Base-by-base conservation (phyloP, 2,888 invertebrate genomes). In the Drosophila vallismaia region DNA sequence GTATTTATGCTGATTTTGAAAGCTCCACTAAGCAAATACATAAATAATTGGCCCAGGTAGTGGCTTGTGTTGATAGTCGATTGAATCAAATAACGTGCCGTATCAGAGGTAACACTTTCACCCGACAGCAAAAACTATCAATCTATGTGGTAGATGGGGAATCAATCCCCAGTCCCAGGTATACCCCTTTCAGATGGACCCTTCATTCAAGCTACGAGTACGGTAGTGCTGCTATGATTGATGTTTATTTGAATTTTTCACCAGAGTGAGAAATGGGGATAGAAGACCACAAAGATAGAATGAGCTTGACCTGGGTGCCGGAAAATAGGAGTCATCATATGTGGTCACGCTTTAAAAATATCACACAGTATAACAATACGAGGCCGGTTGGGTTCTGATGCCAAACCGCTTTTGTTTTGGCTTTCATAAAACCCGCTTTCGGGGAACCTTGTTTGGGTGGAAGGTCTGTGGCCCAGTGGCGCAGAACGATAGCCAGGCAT, bases 321-420 rank as follows among this genome's bases (percentile, higher is more conserved):
- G 62, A 36, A 36, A 36, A 36, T 36, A 12, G 36, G 36, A 36
- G 36, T 36, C 36, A 36, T 36, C 36, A 36, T 60, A 75, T 83
- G 83, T 74, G 75, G 71, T 88, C 88, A 88, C 84, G 86, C 79
- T 83, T 88, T 79, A 86, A 79, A 83, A 86, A 85, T 88, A 86
- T 67, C 51, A 26, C 48, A 53, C 26, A 55, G n/a, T 46, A 57
- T 36, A 63, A 28, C 28, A 19, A 42, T 2, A 67, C 51, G 56
- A 63, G 42, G 51, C 33, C 52, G n/a, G 26, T 38, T 36, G 29
- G 14, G 45, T 59, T 75, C 62, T 63, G 75, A 69, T 33, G 52
- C 63, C 45, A 68, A 74, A 57, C 58, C 31, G 51, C 70, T 60
- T 70, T 46, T 46, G 19, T 14, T 46, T 42, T 29, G 42, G 36